These are phyloP conservation scores for Scaptomyza polygonia DNA, from an alignment of 2,888 invertebrate species.

Conservation along the genomic window DNA sequence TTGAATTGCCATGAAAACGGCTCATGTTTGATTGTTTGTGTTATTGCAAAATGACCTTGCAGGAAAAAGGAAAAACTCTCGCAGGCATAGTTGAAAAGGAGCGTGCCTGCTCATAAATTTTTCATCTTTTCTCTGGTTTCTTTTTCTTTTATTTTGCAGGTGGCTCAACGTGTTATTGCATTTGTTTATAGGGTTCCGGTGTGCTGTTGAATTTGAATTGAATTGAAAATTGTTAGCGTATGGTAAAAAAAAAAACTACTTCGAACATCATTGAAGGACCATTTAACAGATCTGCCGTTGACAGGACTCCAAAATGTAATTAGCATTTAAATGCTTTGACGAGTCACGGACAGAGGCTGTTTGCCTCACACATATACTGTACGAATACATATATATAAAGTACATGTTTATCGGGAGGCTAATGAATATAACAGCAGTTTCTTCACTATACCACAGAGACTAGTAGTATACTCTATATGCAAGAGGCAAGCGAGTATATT, in stretches of 20 bases:
- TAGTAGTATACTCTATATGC: no score
- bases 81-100: slow-evolving; percentile 12
- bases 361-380: not conserved
- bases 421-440: slow-evolving; percentile 57
- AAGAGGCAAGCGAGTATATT: no score
- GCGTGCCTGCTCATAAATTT: slow-evolving; percentile 47
- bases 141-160: slow-evolving; percentile 7
- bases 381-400: slow-evolving; percentile 1
- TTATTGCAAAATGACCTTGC: slow-evolving; percentile 30
- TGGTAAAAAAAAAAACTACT: not conserved
- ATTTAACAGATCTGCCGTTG: not conserved
- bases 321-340: slow-evolving; percentile 65
- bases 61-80: slow-evolving; percentile 4
- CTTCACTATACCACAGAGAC: slow-evolving; percentile 6
- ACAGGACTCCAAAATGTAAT: slow-evolving; percentile 57
- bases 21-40: not conserved
- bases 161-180: slow-evolving; percentile 30
- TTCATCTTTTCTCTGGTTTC: slow-evolving; percentile 5
- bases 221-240: slow-evolving; percentile 17
- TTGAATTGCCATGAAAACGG: slow-evolving; percentile 10
- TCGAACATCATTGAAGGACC: not conserved
- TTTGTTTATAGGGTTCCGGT: slow-evolving; percentile 9
- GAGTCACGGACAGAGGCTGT: slow-evolving; percentile 25
- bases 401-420: slow-evolving; percentile 41
- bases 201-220: slow-evolving; percentile 18